Conservation (phyloP, 2,797 vertebrate genomes). For the Aulostomus chinensis region DNA sequence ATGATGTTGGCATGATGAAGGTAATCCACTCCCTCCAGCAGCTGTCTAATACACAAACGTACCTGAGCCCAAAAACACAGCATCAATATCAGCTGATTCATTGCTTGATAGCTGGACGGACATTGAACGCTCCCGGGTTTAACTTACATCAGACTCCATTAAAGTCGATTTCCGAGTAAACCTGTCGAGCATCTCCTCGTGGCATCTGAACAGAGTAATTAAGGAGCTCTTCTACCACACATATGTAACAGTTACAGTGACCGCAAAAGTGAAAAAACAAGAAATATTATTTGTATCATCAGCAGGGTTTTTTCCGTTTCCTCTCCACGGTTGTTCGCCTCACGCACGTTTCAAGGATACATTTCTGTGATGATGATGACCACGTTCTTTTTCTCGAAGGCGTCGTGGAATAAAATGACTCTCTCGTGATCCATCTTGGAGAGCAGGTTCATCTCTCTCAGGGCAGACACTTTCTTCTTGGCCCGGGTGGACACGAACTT, state of each 20-base stretch:
- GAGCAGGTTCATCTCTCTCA: constrained; percentile 89
- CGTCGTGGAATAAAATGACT: constrained; percentile 92
- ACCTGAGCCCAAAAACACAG: constrained; percentile 72
- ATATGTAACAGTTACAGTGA: neutral
- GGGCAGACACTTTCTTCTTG: constrained; percentile 86
- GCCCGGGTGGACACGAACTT: constrained; percentile 94
- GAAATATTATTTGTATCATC: no score
- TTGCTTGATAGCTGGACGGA: no score
- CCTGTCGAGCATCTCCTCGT: constrained; percentile 93
- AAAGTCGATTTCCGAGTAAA: constrained; percentile 87
- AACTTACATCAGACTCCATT: constrained; percentile 91
- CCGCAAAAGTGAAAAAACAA: neutral
- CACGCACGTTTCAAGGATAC: constrained; percentile 87
- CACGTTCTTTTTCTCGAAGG: constrained; percentile 93
- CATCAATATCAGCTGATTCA: no score
- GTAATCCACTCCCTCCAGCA: constrained; percentile 88
- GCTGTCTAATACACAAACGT: constrained; percentile 87
- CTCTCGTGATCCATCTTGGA: constrained; percentile 91
- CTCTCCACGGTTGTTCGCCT: no score
- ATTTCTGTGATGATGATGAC: constrained; percentile 92
- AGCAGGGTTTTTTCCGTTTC: no score
- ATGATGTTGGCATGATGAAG: constrained; percentile 84
- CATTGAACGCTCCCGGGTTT: no score
- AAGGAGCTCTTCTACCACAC: constrained; percentile 66
- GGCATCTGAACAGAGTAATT: constrained; percentile 83